Percentiles rank a stretch among this genome's conserved stretches.
Conservation (phyloP, 1,140 invertebrate species). For the Gonioctena quinquepunctata region DNA sequence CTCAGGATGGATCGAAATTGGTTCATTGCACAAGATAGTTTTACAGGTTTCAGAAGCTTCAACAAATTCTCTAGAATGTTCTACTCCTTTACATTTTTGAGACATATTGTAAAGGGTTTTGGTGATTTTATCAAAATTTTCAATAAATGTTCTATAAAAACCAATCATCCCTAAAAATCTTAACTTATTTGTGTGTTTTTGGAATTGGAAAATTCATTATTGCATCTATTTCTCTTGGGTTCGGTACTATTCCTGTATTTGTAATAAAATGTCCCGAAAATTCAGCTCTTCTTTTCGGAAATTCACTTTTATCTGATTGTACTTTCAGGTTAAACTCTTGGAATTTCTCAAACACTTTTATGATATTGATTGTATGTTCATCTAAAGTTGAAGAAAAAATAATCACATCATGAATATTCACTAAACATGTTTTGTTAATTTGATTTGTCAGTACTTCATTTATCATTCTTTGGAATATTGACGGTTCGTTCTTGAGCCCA, state of each 20-base stretch:
- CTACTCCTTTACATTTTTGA: conserved; percentile 7
- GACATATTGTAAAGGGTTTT: not conserved
- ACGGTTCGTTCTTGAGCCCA: not conserved
- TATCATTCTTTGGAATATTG: not conserved
- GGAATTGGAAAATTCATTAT: conserved; percentile 36
- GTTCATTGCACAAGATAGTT: not conserved
- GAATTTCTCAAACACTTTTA: conserved; percentile 17
- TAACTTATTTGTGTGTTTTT: conserved; percentile 35
- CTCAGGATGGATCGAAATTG: not conserved
- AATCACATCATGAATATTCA: conserved; percentile 4
- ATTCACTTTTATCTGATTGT: not conserved
- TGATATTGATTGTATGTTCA: not conserved
- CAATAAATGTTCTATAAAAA: conserved; percentile 36
- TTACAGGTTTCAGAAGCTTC: not conserved
- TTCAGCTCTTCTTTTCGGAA: not conserved
- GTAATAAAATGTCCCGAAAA: not conserved
- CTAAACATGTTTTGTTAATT: not conserved
- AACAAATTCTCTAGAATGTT: not conserved
- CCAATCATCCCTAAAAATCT: conserved; percentile 33
- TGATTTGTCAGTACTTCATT: not conserved
- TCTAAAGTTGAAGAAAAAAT: conserved; percentile 7
- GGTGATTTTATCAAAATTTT: conserved; percentile 31
- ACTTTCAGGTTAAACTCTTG: not conserved
- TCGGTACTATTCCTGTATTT: not conserved
- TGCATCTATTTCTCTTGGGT: not conserved